Base-by-base conservation (phyloP, 2,888 invertebrate genomes). In the Cryptus armator region DNA sequence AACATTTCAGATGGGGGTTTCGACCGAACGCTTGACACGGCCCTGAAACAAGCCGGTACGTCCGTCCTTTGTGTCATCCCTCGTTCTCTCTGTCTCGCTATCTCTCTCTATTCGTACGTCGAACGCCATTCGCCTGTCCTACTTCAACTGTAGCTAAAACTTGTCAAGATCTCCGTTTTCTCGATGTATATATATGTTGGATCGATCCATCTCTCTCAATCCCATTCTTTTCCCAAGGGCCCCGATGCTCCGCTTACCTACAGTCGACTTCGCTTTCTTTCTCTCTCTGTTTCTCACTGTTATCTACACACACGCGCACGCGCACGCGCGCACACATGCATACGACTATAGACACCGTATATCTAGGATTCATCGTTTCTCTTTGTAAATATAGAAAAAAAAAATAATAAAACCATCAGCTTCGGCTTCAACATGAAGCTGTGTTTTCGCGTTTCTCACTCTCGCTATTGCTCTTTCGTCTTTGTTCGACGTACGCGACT, bases 51-150 rank as follows among this genome's bases (percentile, higher is more conserved):
- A 78, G 78, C 83, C 78, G 83, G 74, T 78, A 83, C 68, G 74
- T 79, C 75, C 83, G 46, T 75, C 79, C 79, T 66, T 37, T 37
- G 79, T 79, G 82, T 82, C 83, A 83, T 83, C 78, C 74, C 78
- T 72, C 72, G 75, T 67, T 84, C 71, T 77, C 59, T 71, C 68
- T 48, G 32, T 81, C 72, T 53, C 78, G 51, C 32, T 44, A 46
- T 0, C 19, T 7, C 37, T 66, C 62, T 44, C 71, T 71, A 51
- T 74, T 53, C 64, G 29, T 67, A 32, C 62, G 43, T 7, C 43
- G 51, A 44, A 48, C n/a, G 19, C 66, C 48, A 3, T 24, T 67
- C 44, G 16, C 56, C 66, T 48, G 51, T 14, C 53, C 66, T 68
- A 68, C 37, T 37, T 37, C 37, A 66, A 67, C 37, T 9, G 37